Evolutionary conservation across 2,888 invertebrate genomes (phyloP), one percentile per base, ranked within the genome.

Genomic region (Heteromyza rotundicornis): DNA sequence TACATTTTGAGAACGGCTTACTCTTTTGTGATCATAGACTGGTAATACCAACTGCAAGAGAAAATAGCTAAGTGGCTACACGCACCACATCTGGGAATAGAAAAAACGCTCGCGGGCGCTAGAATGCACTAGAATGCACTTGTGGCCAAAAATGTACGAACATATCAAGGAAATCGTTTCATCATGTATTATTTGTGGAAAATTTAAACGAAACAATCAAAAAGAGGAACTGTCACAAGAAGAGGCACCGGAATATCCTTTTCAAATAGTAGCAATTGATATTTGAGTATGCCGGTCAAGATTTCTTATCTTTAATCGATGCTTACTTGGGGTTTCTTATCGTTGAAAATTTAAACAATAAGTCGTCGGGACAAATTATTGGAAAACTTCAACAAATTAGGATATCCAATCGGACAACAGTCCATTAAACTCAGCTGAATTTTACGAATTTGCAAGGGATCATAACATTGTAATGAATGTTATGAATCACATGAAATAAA

Each of bases 71-170:
- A 64, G 2, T 62, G 65, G 62, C 60, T 78, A 54, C 78, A 79
- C 70, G 71, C 68, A 59, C 67, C 71, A 1, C 78, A 78, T 63
- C 44, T 77, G 32, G 78, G 76, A 7, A 70, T 69, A 1, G 68
- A 69, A 36, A 76, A 78, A 68, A 71, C 72, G 57, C 70, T 70
- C 61, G 54, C 68, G 23, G 60, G 70, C 23, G 73, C 72, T 1
- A 59, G 73, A 53, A 66, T 67, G 35, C 23, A 75, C 3, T n/a
- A n/a, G n/a, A n/a, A n/a, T n/a, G n/a, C 74, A 75, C 61, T 78
- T 75, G 59, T 79, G 76, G 77, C 78, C 76, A n/a, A 59, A 70
- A 5, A 75, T 75, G 56, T 68, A 71, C 54, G 19, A 3, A n/a
- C 74, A 79, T 23, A 71, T 80, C 24, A 70, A 77, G 51, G 23